Base-by-base conservation (phyloP, 2,888 invertebrate genomes). In the Dolomedes plantarius region DNA sequence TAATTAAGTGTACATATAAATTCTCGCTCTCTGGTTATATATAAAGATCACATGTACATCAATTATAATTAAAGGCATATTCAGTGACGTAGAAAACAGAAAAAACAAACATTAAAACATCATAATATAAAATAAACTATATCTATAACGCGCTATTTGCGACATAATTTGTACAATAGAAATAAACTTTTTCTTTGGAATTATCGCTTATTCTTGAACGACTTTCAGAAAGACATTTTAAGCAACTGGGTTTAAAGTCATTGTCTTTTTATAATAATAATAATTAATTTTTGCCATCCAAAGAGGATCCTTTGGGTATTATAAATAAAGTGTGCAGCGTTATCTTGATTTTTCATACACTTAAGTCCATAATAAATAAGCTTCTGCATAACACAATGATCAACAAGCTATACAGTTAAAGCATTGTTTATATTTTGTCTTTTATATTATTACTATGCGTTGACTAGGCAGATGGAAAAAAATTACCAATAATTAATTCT, bases 151-250 rank as follows among this genome's bases (percentile, higher is more conserved):
- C 77, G 56, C 65, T 72, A 76, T 71, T 31, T 67, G 71, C 76
- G 65, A 65, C 50, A 76, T 72, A 73, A 28, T 73, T 56, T 85
- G 65, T 85, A 85, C 83, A 85, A 50, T 67, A 50, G 72, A 69
- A 85, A 77, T 77, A 77, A 77, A 85, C 56, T 75, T 23, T 77
- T 69, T 85, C 83, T 85, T 85, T 85, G 83, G 83, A 73, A 62
- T 76, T 32, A 65, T 78, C 73, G 71, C 29, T 50, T 7, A 6
- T 41, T 62, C 77, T 67, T 69, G 19, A 56, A 64, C 19, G 68
- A 31, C 41, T 68, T 73, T 77, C 64, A 39, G 31, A 73, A 68
- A 77, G 69, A 50, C 77, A n/a, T 31, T 69, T 67, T 0, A 32
- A 31, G 32, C 13, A 67, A 32, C 19, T 9, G 32, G 19, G 65